Evolutionary conservation across 2,113 vertebrate species (phyloP).

Genomic region (Eptesicus fuscus): DNA sequence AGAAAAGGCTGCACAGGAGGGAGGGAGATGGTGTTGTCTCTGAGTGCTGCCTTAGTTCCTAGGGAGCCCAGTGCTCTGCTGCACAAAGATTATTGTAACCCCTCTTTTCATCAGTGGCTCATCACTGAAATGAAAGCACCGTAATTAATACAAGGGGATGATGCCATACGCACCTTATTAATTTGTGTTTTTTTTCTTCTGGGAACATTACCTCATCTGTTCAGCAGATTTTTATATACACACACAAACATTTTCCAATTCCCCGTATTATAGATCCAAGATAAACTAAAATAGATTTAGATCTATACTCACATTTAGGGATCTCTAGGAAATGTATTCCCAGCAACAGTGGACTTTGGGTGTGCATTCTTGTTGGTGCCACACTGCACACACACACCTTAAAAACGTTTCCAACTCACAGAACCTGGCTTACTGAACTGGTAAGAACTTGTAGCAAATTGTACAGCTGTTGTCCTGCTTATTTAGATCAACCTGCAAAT

Average conservation of each 20-base stretch:
- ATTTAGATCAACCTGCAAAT: constrained; percentile 12
- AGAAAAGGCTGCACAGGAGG: neutral
- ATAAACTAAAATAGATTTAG: neutral
- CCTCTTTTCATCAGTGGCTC: neutral
- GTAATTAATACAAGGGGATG: neutral
- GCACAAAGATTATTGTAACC: neutral
- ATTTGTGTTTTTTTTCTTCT: neutral
- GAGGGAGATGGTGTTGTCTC: neutral
- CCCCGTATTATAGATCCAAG: neutral
- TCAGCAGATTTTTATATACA: neutral
- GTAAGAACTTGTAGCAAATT: neutral
- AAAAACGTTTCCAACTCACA: neutral
- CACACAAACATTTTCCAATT: neutral
- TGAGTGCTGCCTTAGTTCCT: neutral
- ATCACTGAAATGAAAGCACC: neutral
- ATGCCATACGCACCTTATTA: neutral
- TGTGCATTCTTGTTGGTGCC: neutral
- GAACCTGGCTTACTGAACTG: constrained; percentile 6
- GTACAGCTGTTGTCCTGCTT: neutral
- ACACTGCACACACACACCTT: neutral
- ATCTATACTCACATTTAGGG: neutral
- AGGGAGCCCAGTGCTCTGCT: neutral
- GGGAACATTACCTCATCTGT: neutral
- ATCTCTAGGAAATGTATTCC: neutral
- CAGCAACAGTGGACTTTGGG: neutral